These are phyloP conservation scores for Mus caroli DNA, from an alignment of 2,797 vertebrate genomes.

Conservation along the genomic window DNA sequence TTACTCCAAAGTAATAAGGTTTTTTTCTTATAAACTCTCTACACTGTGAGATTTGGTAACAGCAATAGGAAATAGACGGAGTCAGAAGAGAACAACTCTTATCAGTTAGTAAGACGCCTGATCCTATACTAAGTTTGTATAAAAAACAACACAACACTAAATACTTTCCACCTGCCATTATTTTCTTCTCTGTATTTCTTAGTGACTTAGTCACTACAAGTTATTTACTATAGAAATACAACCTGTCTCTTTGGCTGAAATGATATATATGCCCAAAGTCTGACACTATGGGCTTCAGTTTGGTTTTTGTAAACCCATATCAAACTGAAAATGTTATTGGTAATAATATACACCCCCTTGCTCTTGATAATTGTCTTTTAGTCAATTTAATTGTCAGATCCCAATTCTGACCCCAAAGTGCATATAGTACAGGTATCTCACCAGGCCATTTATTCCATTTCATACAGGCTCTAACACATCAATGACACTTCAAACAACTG, in stretches of 20 bases:
- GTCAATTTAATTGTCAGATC: background rate
- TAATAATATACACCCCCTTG: background rate
- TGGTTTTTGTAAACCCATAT: background rate
- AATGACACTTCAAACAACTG: background rate
- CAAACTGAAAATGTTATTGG: conserved; percentile 24
- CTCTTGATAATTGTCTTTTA: background rate
- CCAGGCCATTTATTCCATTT: background rate
- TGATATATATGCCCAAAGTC: background rate
- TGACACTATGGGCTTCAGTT: background rate
- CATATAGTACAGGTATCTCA: background rate
- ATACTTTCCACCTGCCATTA: background rate
- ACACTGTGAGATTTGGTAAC: background rate
- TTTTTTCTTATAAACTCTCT: background rate
- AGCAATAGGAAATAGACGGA: background rate
- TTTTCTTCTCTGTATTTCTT: background rate
- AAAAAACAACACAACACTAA: background rate
- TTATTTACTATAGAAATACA: background rate
- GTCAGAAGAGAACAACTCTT: background rate
- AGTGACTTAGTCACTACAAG: background rate
- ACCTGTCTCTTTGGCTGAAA: background rate
- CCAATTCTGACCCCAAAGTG: background rate
- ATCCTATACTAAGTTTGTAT: background rate
- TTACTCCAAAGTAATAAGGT: background rate
- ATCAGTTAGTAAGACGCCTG: background rate
- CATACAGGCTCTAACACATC: background rate